phyloP scores from a whole-genome alignment of 2,113 vertebrate genomes.

The Pedionomus torquatus region DNA sequence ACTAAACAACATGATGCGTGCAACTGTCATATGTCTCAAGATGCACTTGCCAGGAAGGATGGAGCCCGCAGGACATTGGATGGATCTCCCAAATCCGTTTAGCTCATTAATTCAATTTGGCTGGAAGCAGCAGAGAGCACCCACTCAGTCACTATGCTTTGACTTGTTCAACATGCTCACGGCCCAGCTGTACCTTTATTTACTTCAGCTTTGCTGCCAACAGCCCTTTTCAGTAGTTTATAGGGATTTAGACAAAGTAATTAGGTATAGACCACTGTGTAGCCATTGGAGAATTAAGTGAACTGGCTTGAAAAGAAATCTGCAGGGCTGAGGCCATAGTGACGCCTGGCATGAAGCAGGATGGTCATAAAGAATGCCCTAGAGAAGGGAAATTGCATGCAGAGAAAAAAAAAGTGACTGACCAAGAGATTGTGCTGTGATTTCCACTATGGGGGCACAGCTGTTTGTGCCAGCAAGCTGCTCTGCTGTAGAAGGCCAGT shows the following conservation, averaged over 20 bases:
- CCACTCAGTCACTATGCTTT: fast-evolving
- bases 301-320: neutral
- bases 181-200: neutral
- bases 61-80: neutral
- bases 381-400: neutral
- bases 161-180: neutral
- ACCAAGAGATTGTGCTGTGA: neutral
- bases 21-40: fast-evolving
- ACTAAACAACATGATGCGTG: fast-evolving
- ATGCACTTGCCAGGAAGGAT: neutral
- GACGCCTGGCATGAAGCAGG: neutral
- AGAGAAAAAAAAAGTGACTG: neutral
- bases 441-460: neutral
- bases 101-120: neutral
- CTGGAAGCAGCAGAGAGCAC: neutral
- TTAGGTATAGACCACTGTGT: fast-evolving
- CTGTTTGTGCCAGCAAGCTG: fast-evolving
- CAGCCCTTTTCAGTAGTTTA: neutral
- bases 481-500: neutral
- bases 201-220: neutral
- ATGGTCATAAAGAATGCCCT: neutral
- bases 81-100: neutral
- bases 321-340: neutral
- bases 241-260: neutral
- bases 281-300: neutral